Evolutionary conservation across 2,888 invertebrate genomes (phyloP).

Genomic region (Antitype chi): DNA sequence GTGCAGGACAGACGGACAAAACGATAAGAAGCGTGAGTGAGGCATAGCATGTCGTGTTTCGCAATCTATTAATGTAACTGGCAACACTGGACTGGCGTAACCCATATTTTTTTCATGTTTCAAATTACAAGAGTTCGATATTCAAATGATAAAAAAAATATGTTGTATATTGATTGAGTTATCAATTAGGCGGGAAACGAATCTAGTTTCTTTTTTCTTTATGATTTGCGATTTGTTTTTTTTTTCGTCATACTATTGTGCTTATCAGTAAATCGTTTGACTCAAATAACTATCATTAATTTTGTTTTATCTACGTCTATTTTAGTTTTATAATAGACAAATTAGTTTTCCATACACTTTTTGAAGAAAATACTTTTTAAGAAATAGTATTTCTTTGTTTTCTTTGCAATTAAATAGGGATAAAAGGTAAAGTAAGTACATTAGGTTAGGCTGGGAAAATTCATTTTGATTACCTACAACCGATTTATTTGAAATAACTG

Average conservation of each 20-base stretch:
- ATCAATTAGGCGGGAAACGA: not conserved
- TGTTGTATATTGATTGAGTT: not conserved
- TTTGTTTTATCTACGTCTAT: not conserved
- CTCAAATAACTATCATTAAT: not conserved
- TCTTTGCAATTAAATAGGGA: not conserved
- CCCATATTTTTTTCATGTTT: slow-evolving; percentile 37
- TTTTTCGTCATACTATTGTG: not conserved
- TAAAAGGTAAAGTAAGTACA: not conserved
- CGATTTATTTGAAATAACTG: not conserved
- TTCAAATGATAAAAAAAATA: slow-evolving; percentile 16
- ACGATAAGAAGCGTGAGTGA: slow-evolving; percentile 78
- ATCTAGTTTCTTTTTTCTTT: not conserved
- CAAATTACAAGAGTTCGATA: slow-evolving; percentile 36
- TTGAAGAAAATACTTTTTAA: not conserved
- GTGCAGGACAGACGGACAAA: slow-evolving; percentile 81
- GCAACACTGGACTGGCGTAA: slow-evolving; percentile 34
- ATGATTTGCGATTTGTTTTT: not conserved
- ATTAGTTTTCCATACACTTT: not conserved
- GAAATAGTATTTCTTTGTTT: not conserved
- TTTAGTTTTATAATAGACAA: not conserved
- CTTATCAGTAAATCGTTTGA: not conserved
- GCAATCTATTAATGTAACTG: slow-evolving; percentile 72
- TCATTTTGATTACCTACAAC: not conserved
- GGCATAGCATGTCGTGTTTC: slow-evolving; percentile 75
- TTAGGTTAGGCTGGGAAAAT: no score